These are phyloP conservation scores for Aphidoletes aphidimyza DNA, from an alignment of 2,888 invertebrate species.

Conservation along the genomic window DNA sequence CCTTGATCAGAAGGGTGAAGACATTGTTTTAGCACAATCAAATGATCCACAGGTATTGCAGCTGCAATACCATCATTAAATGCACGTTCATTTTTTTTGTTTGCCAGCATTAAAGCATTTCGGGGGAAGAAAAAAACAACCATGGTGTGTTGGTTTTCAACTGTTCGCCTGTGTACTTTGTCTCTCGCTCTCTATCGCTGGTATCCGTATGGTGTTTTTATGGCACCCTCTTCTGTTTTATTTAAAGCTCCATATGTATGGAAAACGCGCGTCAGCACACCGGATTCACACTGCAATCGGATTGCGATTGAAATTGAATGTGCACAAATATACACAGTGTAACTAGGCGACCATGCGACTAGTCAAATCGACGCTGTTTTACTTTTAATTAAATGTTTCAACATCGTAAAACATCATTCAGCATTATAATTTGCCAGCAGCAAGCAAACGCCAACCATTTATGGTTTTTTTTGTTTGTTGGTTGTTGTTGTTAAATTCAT, in stretches of 20 bases:
- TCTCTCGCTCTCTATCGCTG: background rate
- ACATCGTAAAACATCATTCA: constrained; percentile 53
- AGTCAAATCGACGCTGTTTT: constrained; percentile 54
- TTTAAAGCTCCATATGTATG: no score
- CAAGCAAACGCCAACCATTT: background rate
- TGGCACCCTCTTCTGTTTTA: no score
- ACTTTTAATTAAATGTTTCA: constrained; percentile 55
- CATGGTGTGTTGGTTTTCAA: background rate
- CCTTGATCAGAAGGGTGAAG: constrained; percentile 48
- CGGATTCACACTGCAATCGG: no score
- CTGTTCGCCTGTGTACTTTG: background rate
- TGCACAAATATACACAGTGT: constrained; percentile 2
- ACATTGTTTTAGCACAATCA: background rate
- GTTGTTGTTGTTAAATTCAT: background rate
- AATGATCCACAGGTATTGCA: constrained; percentile 24
- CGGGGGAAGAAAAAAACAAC: no score
- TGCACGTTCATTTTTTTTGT: constrained; percentile 9
- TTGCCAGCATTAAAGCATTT: background rate
- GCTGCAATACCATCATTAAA: constrained; percentile 26
- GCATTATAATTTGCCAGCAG: constrained; percentile 32
- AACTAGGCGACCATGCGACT: constrained; percentile 55
- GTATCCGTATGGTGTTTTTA: no score
- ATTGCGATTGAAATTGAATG: background rate
- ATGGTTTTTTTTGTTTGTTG: background rate
- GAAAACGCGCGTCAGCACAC: no score